Evolutionary conservation across 2,888 invertebrate genomes (phyloP), one percentile per base, ranked within the genome.

Genomic region (Drosophila rubida): DNA sequence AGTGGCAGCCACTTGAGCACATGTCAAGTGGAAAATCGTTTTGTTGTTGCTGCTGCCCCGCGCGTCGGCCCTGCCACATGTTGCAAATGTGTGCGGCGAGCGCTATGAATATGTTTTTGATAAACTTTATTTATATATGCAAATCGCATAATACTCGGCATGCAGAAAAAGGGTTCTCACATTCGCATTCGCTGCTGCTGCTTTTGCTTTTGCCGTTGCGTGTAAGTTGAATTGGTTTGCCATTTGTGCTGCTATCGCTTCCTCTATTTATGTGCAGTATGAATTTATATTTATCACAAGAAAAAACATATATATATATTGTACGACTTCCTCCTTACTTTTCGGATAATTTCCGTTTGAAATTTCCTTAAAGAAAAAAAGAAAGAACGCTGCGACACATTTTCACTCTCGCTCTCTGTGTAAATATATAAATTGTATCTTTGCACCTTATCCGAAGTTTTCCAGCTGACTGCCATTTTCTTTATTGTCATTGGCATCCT

Each of bases 11-110:
- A 86, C 80, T 84, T 86, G 83, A 83, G 84, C 79, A 81, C 74
- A 83, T 84, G 84, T 84, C 87, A 86, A 84, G 84, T 84, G 84
- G 84, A 84, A 84, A 84, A 84, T 86, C 87, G 84, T 81, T 84
- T 84, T 84, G 84, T 81, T 80, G 72, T 14, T 37, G 35, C 23
- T 9, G 32, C 14, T 37, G 23, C 53, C n/a, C n/a, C n/a, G n/a
- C n/a, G n/a, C 32, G 4, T 35, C 8, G 6, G 13, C 6, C 35
- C 13, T 13, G 35, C 35, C 30, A 30, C 30, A 30, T 30, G 30
- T 37, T 37, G 35, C 13, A 37, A 37, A 37, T 37, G 35, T 35
- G 35, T 35, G 13, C 35, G 35, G 13, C 35, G 35, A 53, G 54
- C 55, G 75, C 77, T 76, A 78, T 80, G 82, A 82, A 83, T 83